Base-by-base conservation (phyloP, 2,888 invertebrate genomes). In the Heliconius cydno region DNA sequence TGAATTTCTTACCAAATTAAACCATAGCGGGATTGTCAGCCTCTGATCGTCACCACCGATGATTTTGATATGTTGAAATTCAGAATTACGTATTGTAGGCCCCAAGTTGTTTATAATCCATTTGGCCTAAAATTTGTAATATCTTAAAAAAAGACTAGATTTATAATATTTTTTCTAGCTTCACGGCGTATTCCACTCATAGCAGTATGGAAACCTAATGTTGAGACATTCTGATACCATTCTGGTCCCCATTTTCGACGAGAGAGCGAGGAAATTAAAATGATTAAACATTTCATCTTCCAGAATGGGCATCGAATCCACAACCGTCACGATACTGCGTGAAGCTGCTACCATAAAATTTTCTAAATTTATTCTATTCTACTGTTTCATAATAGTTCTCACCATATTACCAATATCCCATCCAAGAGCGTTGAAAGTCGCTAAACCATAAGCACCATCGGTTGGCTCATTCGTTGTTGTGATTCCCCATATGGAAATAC, bases 381-480 rank as follows among this genome's bases (percentile, higher is more conserved):
- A 52, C 52, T 52, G 52, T 52, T 52, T 52, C 19, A 10, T 1
- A 12, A 38, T n/a, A 12, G 13, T 68, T 74, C 80, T 81, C 85
- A 93, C 95, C 90, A 95, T 92, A 46, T 93, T 88, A n/a, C 86
- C 84, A 0, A 97, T 92, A 0, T 95, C 95, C 97, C 97, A 98
- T 3, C 96, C 97, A 92, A 98, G 94, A 67, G 96, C 95, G 91
- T 97, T 97, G 86, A 97, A 97, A 7, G 87, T 85, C 1, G 84
- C 84, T 82, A 92, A 85, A 4, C 94, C 92, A 0, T 95, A 57
- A 1, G 95, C 87, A 4, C 96, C 96, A 85, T 96, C 96, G 0
- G 95, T 85, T 0, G 98, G 98, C 88, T 98, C 98, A 88, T 98
- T 98, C 65, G 97, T 97, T 0, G 97, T 97, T 0, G 98, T 97